Evolutionary conservation across 2,113 vertebrate species (phyloP).

Genomic region (Ahaetulla prasina): DNA sequence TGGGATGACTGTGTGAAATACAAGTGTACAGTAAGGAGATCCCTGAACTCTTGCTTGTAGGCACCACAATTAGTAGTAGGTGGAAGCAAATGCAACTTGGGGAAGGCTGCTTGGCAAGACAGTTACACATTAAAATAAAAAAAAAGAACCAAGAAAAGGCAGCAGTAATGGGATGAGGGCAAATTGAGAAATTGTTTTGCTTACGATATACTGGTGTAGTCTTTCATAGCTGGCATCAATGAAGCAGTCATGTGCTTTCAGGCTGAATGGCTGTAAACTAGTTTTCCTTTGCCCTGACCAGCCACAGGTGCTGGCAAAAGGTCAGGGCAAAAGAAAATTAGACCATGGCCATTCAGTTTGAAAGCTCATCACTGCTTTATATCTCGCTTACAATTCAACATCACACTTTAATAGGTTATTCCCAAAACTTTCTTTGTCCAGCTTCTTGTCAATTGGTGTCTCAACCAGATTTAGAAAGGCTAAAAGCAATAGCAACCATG

Average conservation of each 20-base stretch:
- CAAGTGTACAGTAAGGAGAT: slow-evolving; percentile 83
- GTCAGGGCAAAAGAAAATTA: background rate
- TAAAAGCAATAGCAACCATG: background rate
- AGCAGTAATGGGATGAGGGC: background rate
- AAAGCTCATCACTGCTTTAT: background rate
- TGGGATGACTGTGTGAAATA: slow-evolving; percentile 87
- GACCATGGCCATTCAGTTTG: background rate
- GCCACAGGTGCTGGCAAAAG: background rate
- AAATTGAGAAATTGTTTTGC: background rate
- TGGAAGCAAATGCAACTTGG: background rate
- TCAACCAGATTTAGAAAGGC: background rate
- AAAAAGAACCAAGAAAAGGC: background rate
- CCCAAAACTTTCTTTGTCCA: background rate
- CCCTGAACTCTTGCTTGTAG: background rate
- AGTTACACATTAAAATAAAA: background rate
- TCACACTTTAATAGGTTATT: background rate
- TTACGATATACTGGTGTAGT: background rate
- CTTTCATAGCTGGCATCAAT: background rate
- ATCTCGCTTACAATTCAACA: background rate
- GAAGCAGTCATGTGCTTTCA: background rate
- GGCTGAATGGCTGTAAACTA: background rate
- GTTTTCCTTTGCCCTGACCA: background rate
- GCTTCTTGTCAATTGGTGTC: background rate
- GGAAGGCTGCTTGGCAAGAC: background rate
- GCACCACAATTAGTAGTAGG: background rate